Percentiles rank a stretch among this genome's conserved stretches.
Evolutionary conservation across 2,888 invertebrate species (phyloP).

Genomic region (Arrhopalites spinosus): DNA sequence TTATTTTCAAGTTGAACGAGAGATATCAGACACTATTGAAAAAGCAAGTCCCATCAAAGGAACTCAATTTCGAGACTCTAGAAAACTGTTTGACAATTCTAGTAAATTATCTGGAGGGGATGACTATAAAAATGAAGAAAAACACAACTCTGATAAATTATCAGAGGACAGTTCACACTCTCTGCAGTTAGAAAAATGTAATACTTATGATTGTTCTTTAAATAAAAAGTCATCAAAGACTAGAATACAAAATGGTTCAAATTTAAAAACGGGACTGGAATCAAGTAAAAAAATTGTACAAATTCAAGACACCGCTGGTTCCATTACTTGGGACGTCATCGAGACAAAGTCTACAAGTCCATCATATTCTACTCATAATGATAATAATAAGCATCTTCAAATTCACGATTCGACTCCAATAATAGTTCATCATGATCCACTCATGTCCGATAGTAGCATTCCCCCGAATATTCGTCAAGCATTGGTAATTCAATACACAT

Average conservation of each 20-base stretch:
- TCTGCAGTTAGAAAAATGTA: not conserved
- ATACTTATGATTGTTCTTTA: not conserved
- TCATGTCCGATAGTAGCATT: conserved; percentile 3
- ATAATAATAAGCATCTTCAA: not conserved
- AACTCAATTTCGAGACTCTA: not conserved
- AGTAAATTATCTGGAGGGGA: not conserved
- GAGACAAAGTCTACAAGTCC: not conserved
- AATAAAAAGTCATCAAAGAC: too few relatives aligned
- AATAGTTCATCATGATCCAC: not conserved
- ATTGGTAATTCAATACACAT: not conserved
- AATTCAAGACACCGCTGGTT: not conserved
- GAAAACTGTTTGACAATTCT: not conserved
- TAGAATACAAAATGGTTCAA: not conserved
- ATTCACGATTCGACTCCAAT: conserved; percentile 17
- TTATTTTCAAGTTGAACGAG: conserved; percentile 24
- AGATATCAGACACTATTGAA: conserved; percentile 13
- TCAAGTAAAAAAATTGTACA: conserved; percentile 16
- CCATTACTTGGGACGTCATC: conserved; percentile 17
- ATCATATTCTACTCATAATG: not conserved
- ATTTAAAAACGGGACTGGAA: not conserved
- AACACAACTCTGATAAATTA: too few relatives aligned
- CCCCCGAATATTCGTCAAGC: conserved; percentile 17
- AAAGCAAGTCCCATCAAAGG: not conserved
- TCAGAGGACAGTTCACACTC: not conserved
- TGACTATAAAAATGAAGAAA: not conserved